Percentiles rank a stretch among this genome's conserved stretches.
phyloP scores from a whole-genome alignment of 1,140 invertebrate species.

The Periplaneta americana region DNA sequence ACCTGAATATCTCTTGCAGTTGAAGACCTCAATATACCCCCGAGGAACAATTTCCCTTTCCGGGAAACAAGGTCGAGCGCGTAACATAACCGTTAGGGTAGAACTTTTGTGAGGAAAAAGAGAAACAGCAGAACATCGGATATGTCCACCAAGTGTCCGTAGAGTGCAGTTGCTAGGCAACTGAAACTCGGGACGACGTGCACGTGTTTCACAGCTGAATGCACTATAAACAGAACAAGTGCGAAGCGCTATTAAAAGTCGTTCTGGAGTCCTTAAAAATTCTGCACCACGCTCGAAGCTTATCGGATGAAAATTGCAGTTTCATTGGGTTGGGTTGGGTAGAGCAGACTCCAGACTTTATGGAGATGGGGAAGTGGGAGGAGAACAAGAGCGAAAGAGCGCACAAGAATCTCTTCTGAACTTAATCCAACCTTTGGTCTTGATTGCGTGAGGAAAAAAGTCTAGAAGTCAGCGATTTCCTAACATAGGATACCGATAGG shows the following conservation, averaged over 20 bases:
- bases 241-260: background rate
- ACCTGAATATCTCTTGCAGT: no score
- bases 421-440: background rate
- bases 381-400: background rate
- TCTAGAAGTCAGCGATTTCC: background rate
- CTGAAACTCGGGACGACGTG: background rate
- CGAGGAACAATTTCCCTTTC: no score
- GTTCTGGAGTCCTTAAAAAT: background rate
- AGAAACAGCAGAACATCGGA: background rate
- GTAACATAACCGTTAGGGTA: background rate
- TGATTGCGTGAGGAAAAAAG: background rate
- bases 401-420: background rate
- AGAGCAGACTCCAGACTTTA: no score
- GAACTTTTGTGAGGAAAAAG: no score
- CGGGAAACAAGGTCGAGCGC: background rate
- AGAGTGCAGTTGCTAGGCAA: background rate
- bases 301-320: background rate
- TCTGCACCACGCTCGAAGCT: background rate
- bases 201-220: background rate
- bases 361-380: background rate
- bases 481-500: background rate
- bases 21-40: background rate
- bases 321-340: background rate
- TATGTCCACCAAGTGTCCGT: background rate
- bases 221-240: background rate